phyloP scores from a whole-genome alignment of 2,113 vertebrate genomes.

The Pagrus major region DNA sequence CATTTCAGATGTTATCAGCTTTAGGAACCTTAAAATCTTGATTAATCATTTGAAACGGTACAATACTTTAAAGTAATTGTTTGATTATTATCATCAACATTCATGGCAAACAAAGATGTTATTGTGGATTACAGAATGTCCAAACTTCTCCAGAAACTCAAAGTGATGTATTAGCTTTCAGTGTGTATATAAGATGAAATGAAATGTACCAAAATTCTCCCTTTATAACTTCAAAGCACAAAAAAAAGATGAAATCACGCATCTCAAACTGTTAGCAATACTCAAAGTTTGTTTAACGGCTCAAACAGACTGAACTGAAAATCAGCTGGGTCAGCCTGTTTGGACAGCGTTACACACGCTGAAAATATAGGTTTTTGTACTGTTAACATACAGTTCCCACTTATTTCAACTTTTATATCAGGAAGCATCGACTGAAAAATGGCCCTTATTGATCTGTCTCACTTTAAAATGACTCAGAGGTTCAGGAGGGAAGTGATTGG shows the following conservation, averaged over 20 bases:
- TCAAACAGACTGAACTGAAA: conserved; percentile 23
- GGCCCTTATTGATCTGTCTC: neutral
- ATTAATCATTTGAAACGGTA: neutral
- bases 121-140: neutral
- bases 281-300: conserved; percentile 1
- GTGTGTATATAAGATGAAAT: neutral
- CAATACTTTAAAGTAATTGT: neutral
- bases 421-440: conserved; percentile 4
- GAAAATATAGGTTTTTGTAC: conserved; percentile 2
- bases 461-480: neutral
- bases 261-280: neutral
- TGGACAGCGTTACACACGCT: neutral
- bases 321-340: neutral
- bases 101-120: neutral
- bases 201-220: conserved; percentile 10
- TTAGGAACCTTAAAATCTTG: neutral
- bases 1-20: neutral
- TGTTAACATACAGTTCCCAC: conserved; percentile 5
- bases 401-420: conserved; percentile 3
- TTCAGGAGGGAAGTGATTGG: neutral
- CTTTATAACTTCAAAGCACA: conserved; percentile 29
- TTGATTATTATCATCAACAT: neutral
- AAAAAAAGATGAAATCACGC: conserved; percentile 15
- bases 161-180: conserved; percentile 1
- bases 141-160: neutral